phyloP scores from a whole-genome alignment of 2,113 vertebrate species.

The Athene noctua region DNA sequence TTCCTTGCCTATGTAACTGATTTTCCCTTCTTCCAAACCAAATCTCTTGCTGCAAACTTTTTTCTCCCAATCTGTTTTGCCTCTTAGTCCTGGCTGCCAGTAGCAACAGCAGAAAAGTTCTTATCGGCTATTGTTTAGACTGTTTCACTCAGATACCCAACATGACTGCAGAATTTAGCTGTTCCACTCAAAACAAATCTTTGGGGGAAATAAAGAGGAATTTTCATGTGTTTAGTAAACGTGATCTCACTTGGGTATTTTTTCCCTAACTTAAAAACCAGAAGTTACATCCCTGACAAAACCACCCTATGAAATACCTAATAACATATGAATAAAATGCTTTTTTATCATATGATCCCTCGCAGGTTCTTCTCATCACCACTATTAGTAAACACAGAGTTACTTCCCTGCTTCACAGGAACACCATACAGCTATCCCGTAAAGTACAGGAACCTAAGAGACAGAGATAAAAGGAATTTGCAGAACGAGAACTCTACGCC shows the following conservation, averaged over 20 bases:
- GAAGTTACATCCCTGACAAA: neutral
- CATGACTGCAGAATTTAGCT: neutral
- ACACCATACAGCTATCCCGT: neutral
- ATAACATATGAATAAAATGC: neutral
- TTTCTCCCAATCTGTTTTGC: neutral
- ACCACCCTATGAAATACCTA: neutral
- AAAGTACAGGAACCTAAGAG: neutral
- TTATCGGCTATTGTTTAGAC: neutral
- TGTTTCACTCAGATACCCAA: neutral
- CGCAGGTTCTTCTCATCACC: neutral
- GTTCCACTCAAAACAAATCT: neutral
- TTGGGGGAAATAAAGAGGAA: neutral
- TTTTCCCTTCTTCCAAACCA: neutral
- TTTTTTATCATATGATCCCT: neutral
- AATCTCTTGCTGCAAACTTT: neutral
- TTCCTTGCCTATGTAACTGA: neutral
- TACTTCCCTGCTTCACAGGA: neutral
- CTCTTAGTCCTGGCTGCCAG: neutral
- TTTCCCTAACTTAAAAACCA: neutral
- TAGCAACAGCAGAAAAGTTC: neutral
- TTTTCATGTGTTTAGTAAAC: neutral
- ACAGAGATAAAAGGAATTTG: neutral
- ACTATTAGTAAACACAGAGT: neutral
- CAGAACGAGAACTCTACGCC: neutral
- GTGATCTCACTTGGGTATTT: neutral